A percentile compares a stretch with the other conserved stretches of the same genome.
These are phyloP conservation scores for Melikaiella ostensackeni DNA, from an alignment of 2,888 invertebrate genomes.

Conservation along the genomic window DNA sequence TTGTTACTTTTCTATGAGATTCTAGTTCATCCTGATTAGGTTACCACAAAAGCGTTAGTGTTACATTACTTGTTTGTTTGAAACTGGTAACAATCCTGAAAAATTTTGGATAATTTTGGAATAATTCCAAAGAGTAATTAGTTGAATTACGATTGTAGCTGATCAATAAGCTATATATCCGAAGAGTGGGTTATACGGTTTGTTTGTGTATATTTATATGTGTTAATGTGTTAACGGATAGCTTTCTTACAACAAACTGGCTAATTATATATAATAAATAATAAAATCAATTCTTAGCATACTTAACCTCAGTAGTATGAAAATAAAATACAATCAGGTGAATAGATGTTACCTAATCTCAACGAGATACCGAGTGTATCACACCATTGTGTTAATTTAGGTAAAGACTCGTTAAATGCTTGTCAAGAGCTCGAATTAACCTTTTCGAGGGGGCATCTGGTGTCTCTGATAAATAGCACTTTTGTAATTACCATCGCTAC, in stretches of 20 bases:
- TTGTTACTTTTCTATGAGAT: too few relatives aligned
- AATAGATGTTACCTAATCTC: neutral
- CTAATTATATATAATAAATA: neutral
- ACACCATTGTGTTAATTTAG: neutral
- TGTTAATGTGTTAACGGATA: too few relatives aligned
- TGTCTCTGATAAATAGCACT: slow-evolving; percentile 61
- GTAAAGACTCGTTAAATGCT: slow-evolving; percentile 3
- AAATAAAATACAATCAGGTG: neutral
- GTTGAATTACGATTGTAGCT: too few relatives aligned
- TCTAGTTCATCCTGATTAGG: too few relatives aligned
- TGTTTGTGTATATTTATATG: too few relatives aligned
- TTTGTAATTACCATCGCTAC: slow-evolving; percentile 50
- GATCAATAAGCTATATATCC: too few relatives aligned
- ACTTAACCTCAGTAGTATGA: neutral
- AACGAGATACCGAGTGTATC: neutral
- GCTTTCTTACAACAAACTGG: too few relatives aligned
- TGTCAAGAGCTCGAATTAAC: slow-evolving; percentile 43
- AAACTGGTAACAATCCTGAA: neutral
- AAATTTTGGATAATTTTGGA: too few relatives aligned
- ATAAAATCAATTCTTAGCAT: neutral
- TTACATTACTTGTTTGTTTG: neutral
- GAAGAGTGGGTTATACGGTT: too few relatives aligned
- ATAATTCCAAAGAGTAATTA: too few relatives aligned
- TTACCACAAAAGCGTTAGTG: too few relatives aligned
- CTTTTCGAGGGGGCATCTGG: slow-evolving; percentile 62